These are phyloP conservation scores for Euclidia mi DNA, from an alignment of 2,888 invertebrate genomes.

Conservation along the genomic window DNA sequence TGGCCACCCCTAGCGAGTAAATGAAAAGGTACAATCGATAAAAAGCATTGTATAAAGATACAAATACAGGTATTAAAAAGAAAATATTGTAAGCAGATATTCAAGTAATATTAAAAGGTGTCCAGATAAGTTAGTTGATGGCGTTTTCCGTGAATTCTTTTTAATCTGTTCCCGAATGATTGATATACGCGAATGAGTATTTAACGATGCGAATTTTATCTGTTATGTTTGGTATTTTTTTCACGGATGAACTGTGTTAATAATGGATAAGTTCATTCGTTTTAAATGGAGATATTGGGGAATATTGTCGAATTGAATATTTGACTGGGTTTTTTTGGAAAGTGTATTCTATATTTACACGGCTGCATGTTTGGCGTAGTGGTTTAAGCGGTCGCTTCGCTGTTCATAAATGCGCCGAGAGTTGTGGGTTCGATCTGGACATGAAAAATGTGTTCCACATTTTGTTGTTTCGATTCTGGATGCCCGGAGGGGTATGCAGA, in stretches of 20 bases:
- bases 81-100: slow-evolving; percentile 10
- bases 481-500: no score
- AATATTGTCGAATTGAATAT: no score
- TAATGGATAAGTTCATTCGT: no score
- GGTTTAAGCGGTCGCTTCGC: no score
- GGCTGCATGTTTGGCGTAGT: no score
- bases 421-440: no score
- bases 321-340: no score
- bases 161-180: slow-evolving; percentile 21
- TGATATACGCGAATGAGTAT: slow-evolving; percentile 20
- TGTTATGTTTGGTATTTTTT: slow-evolving; percentile 13
- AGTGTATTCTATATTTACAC: no score
- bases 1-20: slow-evolving; percentile 42
- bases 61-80: background rate
- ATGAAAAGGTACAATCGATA: slow-evolving; percentile 58
- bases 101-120: slow-evolving; percentile 8
- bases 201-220: slow-evolving; percentile 19
- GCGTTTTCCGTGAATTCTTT: slow-evolving; percentile 16
- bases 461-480: no score
- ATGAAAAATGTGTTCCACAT: no score
- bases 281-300: no score
- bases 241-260: slow-evolving; percentile 4
- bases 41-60: slow-evolving; percentile 2
- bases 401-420: no score
- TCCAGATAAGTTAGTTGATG: slow-evolving; percentile 7